A percentile compares a stretch with the other conserved stretches of the same genome.
These are phyloP conservation scores for Zaprionus bogoriensis DNA, from an alignment of 2,888 invertebrate genomes.

Conservation along the genomic window DNA sequence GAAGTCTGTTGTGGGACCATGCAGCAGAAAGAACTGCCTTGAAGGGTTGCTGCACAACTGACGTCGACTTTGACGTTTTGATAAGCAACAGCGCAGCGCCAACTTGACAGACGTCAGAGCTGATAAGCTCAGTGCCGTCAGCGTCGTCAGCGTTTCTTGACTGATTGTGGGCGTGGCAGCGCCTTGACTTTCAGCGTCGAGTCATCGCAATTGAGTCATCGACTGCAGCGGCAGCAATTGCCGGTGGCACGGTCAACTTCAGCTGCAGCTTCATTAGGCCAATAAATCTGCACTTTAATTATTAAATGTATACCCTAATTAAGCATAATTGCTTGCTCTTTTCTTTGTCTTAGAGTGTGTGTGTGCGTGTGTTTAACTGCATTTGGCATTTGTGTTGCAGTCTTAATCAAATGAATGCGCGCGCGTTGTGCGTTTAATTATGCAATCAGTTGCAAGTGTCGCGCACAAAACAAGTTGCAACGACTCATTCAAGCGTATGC, in stretches of 20 bases:
- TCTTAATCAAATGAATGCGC: slow-evolving; percentile 55
- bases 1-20: not conserved
- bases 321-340: slow-evolving; percentile 40
- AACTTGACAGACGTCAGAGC: slow-evolving; percentile 33
- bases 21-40: not conserved
- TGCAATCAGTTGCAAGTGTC: slow-evolving; percentile 50
- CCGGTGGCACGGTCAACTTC: slow-evolving; percentile 61
- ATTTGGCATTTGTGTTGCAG: slow-evolving; percentile 15
- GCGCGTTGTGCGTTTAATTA: slow-evolving; percentile 39
- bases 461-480: slow-evolving; percentile 22
- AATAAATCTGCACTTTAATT: slow-evolving; percentile 55
- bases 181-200: not conserved
- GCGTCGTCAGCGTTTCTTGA: too few species aligned
- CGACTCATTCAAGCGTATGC: not conserved
- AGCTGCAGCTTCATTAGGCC: slow-evolving; percentile 71
- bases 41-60: slow-evolving; percentile 23
- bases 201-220: slow-evolving; percentile 20
- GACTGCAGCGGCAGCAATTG: slow-evolving; percentile 10
- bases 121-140: slow-evolving; percentile 7
- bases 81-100: slow-evolving; percentile 27
- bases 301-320: slow-evolving; percentile 64
- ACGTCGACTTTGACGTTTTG: slow-evolving; percentile 41
- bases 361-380: too few species aligned
- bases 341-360: too few species aligned
- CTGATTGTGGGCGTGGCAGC: slow-evolving; percentile 9